phyloP scores from a whole-genome alignment of 2,888 invertebrate species.

The Pyrocoelia pectoralis region DNA sequence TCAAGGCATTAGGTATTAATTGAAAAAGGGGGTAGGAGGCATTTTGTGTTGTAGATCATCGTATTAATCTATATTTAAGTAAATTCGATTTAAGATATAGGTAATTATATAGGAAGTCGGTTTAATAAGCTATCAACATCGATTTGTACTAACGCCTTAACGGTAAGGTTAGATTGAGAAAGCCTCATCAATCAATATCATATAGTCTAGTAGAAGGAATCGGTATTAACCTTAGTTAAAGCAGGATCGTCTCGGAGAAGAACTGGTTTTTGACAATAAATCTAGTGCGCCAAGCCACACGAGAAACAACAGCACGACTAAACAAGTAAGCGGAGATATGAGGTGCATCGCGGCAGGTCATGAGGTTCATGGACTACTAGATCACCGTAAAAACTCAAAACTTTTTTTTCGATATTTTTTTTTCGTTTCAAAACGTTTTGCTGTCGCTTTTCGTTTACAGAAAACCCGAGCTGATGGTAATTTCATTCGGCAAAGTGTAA shows the following conservation, averaged over 20 bases:
- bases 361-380: constrained; percentile 60
- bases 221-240: constrained; percentile 51
- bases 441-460: constrained; percentile 20
- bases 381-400: constrained; percentile 48
- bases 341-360: constrained; percentile 57
- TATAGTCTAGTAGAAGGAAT: constrained; percentile 49
- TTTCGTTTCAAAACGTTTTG: constrained; percentile 18
- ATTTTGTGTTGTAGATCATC: neutral
- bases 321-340: too few relatives aligned
- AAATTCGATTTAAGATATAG: constrained; percentile 26
- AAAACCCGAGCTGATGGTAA: constrained; percentile 34
- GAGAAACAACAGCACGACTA: constrained; percentile 57
- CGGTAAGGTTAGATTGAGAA: constrained; percentile 30
- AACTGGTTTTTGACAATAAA: constrained; percentile 56
- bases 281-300: constrained; percentile 53
- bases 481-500: constrained; percentile 31
- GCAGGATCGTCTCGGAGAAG: constrained; percentile 46
- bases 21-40: neutral
- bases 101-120: constrained; percentile 37
- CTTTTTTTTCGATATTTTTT: constrained; percentile 26
- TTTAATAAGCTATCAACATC: constrained; percentile 27
- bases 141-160: constrained; percentile 21
- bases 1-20: neutral
- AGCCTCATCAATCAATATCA: constrained; percentile 20
- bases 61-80: constrained; percentile 16